Evolutionary conservation across 2,888 invertebrate species (phyloP), one percentile per base, ranked within the genome.

Genomic region (Leptinotarsa haldemani): DNA sequence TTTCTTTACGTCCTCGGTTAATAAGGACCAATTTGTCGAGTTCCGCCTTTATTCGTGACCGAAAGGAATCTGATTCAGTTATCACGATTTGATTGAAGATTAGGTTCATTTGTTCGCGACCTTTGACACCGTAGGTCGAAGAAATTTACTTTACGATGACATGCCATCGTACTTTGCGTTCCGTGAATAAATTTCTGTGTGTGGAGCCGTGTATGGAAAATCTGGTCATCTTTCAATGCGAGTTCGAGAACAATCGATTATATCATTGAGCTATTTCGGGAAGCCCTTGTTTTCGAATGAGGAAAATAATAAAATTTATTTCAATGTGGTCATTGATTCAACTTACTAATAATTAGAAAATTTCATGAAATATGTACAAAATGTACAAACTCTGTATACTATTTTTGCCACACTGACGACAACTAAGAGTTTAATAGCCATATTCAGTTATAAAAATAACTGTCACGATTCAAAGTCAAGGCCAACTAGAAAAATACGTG

Each of bases 21-120:
- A 63, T 70, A 80, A 81, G 77, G 81, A 71, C 69, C 74, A 73
- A 7, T 64, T 61, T 72, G 58, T 52, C n/a, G 65, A 63, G 77
- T 82, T 80, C 77, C 75, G 75, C 80, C 80, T 83, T 83, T 82
- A 80, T 80, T 82, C 85, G 85, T 85, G 85, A 85, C 84, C 82
- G 47, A 46, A 18, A 69, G 65, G 79, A 79, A 83, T 84, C 83
- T 83, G 81, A 82, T 83, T 84, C 85, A 85, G 84, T 84, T 85
- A 85, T 84, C 85, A 84, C 84, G 85, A 84, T 81, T 82, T 82
- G 76, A 78, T 78, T 78, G 70, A 71, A 69, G 76, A 79, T 79
- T 78, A 77, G 71, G 74, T 71, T 71, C 75, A 72, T 78, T 77
- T 78, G 68, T 65, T 74, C 68, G 73, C 68, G 74, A 78, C 74